Evolutionary conservation across 2,888 invertebrate species (phyloP).

Genomic region (Eurois occulta): DNA sequence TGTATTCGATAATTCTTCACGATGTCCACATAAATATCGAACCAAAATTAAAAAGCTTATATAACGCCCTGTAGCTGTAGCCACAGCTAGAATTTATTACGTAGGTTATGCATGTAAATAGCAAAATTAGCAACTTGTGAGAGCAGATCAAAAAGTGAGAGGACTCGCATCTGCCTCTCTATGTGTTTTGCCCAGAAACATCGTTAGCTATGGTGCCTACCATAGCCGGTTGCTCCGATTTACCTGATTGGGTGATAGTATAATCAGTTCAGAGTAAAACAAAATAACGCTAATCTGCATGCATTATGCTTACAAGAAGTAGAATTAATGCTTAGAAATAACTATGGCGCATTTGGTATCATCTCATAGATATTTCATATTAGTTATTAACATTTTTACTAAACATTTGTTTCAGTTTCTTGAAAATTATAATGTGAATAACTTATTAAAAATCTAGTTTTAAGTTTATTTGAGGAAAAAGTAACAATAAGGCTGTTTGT

Average conservation of each 20-base stretch:
- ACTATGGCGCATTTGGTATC: conserved; percentile 22
- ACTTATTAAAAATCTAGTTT: conserved; percentile 33
- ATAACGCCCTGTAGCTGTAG: conserved; percentile 36
- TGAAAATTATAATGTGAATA: conserved; percentile 46
- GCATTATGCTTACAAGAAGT: conserved; percentile 31
- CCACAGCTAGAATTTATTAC: conserved; percentile 16
- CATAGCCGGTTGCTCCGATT: not conserved
- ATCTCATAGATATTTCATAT: conserved; percentile 37
- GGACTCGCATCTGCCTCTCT: too few species aligned
- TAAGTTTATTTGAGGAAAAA: conserved; percentile 3
- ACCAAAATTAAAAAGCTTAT: conserved; percentile 43
- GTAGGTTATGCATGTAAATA: conserved; percentile 31
- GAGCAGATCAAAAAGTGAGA: not conserved
- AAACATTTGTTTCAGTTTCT: conserved; percentile 45
- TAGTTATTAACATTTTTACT: conserved; percentile 8
- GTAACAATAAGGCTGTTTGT: conserved; percentile 19
- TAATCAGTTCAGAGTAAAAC: not conserved
- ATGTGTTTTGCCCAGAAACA: not conserved
- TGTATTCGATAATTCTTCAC: conserved; percentile 20
- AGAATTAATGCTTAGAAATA: conserved; percentile 48
- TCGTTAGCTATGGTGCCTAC: not conserved
- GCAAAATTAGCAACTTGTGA: not conserved
- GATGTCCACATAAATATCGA: conserved; percentile 15
- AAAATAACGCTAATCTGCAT: conserved; percentile 36
- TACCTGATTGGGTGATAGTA: not conserved